Base-by-base conservation (phyloP, 2,888 invertebrate species). In the Cephus sareptanus region DNA sequence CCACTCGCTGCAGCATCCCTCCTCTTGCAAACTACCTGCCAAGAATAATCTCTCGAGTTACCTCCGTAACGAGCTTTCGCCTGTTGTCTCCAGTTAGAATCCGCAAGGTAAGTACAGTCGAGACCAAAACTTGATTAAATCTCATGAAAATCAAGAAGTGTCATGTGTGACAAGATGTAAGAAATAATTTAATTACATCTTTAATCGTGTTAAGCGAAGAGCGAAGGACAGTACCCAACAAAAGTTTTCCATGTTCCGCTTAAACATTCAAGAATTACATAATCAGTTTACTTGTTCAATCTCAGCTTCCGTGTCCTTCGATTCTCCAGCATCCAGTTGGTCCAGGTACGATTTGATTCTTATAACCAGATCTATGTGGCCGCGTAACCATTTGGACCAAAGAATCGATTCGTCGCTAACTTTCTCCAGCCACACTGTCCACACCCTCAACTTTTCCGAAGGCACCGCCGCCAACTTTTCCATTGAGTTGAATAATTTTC, bases 371-470 rank as follows among this genome's bases (percentile, higher is more conserved):
- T 89, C 83, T 77, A 87, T 84, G 81, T 88, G 83, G 11, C 84
- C 79, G 23, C 81, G 83, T 33, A 74, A 11, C 89, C 89, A 90
- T 56, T 81, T 82, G 34, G 87, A 84, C 90, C 89, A 90, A 76
- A 87, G 87, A 77, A 81, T 79, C 11, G 85, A 85, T 33, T 84
- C 81, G 15, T 89, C 87, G n/a, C 84, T 83, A 70, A 90, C 79
- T 81, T 86, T 85, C 56, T 79, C 79, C 74, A 90, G 79, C 90
- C 90, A 89, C 69, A 80, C 79, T 69, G 83, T 83, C 90, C 88
- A 89, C 12, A 86, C 84, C n/a, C 87, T 87, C 70, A 89, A 78
- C 76, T 87, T 87, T 75, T 89, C 87, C 78, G 87, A 85, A 9
- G 89, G 84, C 74, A 87, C 85, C 3, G 84, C 84, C 78, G 85